Evolutionary conservation across 2,113 vertebrate species (phyloP).

Genomic region (Silurus glanis): DNA sequence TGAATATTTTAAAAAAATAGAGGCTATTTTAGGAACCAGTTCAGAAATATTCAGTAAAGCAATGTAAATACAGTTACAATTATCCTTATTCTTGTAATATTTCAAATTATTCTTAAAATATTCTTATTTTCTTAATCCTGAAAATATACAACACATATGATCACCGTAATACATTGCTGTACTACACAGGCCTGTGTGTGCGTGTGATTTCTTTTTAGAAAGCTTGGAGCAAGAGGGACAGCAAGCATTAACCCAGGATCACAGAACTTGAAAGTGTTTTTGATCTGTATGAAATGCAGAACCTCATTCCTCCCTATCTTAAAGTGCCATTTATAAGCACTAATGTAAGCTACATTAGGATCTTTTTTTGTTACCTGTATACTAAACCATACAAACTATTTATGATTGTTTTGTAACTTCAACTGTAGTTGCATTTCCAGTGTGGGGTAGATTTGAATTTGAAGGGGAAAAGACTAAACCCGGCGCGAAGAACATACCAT

Average conservation of each 20-base stretch:
- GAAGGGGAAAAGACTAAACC: background rate
- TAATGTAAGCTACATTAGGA: constrained; percentile 38
- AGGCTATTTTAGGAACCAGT: background rate
- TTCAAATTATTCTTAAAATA: background rate
- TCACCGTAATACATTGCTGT: background rate
- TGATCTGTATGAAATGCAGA: constrained; percentile 29
- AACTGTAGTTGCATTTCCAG: constrained; percentile 11
- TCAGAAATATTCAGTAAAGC: background rate
- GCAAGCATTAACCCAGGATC: constrained; percentile 20
- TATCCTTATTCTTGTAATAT: background rate
- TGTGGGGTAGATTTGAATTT: background rate
- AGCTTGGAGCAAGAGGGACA: constrained; percentile 5
- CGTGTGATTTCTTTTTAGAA: constrained; percentile 23
- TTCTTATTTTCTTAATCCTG: constrained; percentile 26
- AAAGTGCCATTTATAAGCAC: constrained; percentile 49
- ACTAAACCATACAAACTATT: constrained; percentile 13
- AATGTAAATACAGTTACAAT: background rate
- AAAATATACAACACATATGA: background rate
- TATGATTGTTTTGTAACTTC: background rate
- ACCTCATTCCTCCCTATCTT: constrained; percentile 38
- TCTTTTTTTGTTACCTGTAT: constrained; percentile 16
- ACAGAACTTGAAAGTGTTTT: constrained; percentile 17
- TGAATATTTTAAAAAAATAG: constrained; percentile 14
- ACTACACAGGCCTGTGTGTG: background rate
- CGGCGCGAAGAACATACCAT: constrained; percentile 3